phyloP scores from a whole-genome alignment of 2,113 vertebrate genomes.

The Cephalopholis sonnerati region DNA sequence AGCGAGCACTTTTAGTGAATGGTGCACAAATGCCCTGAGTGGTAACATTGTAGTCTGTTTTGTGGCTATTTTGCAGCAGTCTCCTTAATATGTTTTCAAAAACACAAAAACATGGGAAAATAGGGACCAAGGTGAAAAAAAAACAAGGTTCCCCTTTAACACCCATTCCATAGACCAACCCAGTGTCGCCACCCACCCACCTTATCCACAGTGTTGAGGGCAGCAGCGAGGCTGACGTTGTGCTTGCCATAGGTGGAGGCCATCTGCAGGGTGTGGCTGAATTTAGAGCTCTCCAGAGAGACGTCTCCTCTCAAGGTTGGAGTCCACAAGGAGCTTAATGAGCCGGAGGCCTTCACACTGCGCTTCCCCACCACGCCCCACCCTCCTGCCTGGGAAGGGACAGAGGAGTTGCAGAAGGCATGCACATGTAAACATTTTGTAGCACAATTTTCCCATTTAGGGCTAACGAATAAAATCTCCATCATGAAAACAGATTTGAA shows the following conservation, averaged over 20 bases:
- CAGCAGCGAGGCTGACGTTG: slow-evolving; percentile 85
- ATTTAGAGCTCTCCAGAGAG: slow-evolving; percentile 81
- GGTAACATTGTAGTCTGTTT: no score
- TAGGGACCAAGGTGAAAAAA: no score
- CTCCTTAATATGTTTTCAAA: no score
- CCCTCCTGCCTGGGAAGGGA: slow-evolving; percentile 79
- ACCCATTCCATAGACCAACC: not conserved
- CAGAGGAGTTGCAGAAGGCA: not conserved
- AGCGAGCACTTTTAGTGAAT: no score
- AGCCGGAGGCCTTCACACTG: slow-evolving; percentile 83
- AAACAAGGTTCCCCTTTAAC: no score
- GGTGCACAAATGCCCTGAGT: no score
- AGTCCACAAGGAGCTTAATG: slow-evolving; percentile 87
- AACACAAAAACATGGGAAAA: no score
- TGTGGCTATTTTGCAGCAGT: no score
- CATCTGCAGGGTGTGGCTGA: slow-evolving; percentile 83
- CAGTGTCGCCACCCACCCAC: slow-evolving; percentile 72
- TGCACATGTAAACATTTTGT: not conserved
- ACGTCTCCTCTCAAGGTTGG: slow-evolving; percentile 82
- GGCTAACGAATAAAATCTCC: not conserved
- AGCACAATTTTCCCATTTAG: not conserved
- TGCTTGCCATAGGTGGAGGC: slow-evolving; percentile 79
- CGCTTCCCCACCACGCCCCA: slow-evolving; percentile 78
- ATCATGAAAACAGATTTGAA: not conserved
- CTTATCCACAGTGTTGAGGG: slow-evolving; percentile 77